phyloP scores from a whole-genome alignment of 2,113 vertebrate species.

The Beaufortia kweichowensis region DNA sequence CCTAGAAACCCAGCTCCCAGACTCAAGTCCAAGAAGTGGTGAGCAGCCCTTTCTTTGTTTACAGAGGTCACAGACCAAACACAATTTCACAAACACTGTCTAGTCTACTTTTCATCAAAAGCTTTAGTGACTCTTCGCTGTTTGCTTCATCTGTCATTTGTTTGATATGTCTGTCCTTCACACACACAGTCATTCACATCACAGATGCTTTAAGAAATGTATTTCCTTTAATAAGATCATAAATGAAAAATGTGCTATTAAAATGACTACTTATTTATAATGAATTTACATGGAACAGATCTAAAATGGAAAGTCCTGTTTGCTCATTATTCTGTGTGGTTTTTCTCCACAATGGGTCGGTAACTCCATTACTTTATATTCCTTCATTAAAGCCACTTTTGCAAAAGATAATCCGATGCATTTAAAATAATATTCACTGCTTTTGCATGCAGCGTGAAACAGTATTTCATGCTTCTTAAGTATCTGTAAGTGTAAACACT shows the following conservation, averaged over 20 bases:
- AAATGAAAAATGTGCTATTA: too few species aligned
- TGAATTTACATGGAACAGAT: too few species aligned
- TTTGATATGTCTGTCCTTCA: constrained; percentile 6
- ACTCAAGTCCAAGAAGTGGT: constrained; percentile 98
- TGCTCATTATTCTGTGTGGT: not conserved
- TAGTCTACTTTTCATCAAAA: constrained; percentile 18
- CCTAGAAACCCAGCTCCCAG: constrained; percentile 91
- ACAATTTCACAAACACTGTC: constrained; percentile 1
- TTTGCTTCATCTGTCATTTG: not conserved
- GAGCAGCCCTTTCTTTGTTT: constrained; percentile 62
- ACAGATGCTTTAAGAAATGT: not conserved
- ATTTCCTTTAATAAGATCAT: too few species aligned
- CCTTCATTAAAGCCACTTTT: constrained; percentile 8
- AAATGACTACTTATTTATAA: too few species aligned
- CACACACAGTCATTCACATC: not conserved
- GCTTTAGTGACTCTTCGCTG: not conserved
- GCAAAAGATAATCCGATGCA: not conserved
- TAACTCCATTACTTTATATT: not conserved
- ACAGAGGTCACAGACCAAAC: constrained; percentile 4
- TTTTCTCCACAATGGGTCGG: not conserved
- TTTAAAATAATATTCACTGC: not conserved
- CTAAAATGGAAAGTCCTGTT: too few species aligned
- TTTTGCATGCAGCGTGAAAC: too few species aligned
- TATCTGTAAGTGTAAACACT: not conserved
- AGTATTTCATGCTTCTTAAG: not conserved